A percentile compares a stretch with the other conserved stretches of the same genome.
Evolutionary conservation across 2,888 invertebrate genomes (phyloP).

Genomic region (Entomobrya proxima): DNA sequence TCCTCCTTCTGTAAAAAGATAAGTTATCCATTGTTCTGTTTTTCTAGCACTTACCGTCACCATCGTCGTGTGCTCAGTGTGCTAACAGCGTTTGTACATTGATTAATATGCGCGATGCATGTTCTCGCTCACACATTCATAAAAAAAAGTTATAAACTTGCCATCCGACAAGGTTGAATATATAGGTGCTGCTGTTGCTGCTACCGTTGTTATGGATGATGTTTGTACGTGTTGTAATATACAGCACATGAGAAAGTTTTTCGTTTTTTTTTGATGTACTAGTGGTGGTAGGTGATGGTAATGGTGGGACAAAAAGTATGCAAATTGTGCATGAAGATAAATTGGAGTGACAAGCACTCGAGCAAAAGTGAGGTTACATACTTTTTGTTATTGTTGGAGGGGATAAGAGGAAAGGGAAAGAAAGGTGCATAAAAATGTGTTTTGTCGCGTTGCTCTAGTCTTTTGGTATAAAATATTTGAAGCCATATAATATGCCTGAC

Average conservation of each 20-base stretch:
- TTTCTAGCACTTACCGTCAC: too few species aligned
- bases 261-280: too few species aligned
- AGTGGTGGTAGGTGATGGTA: neutral
- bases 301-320: slow-evolving; percentile 17
- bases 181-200: too few species aligned
- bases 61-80: too few species aligned
- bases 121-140: neutral
- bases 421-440: neutral
- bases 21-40: neutral
- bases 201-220: too few species aligned
- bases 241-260: too few species aligned
- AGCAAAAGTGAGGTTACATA: neutral
- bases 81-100: neutral
- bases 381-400: neutral
- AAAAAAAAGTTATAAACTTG: neutral
- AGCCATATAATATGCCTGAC: too few species aligned
- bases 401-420: neutral
- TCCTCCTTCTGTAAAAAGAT: neutral
- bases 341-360: slow-evolving; percentile 28
- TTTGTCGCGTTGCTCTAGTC: slow-evolving; percentile 2
- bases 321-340: slow-evolving; percentile 39
- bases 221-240: neutral
- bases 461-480: too few species aligned
- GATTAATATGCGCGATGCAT: slow-evolving; percentile 24
- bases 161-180: too few species aligned